Evolutionary conservation across 2,113 vertebrate species (phyloP).

Genomic region (Proteles cristata): DNA sequence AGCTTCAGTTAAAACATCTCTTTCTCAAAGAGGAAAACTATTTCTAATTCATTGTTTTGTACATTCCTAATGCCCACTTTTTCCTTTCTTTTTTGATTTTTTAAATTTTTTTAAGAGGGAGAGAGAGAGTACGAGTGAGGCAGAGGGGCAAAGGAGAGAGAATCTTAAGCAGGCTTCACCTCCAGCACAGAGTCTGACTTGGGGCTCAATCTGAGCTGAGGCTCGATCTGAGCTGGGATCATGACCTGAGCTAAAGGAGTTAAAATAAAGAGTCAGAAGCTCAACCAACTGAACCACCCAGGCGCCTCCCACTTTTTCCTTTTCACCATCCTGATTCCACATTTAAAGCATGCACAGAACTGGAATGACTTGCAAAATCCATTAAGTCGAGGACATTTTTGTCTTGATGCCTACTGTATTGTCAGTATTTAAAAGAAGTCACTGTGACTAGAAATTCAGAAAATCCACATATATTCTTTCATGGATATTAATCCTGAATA

Average conservation of each 20-base stretch:
- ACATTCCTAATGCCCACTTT: neutral
- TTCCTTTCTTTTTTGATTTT: neutral
- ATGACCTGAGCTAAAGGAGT: too few species aligned
- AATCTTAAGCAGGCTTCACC: too few species aligned
- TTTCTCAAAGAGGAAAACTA: constrained; percentile 8
- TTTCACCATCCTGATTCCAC: neutral
- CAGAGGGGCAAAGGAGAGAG: too few species aligned
- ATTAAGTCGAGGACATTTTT: neutral
- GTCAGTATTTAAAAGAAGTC: neutral
- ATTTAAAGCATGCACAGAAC: neutral
- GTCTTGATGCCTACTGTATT: neutral
- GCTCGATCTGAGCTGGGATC: too few species aligned
- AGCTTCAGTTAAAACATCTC: neutral
- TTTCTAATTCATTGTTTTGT: neutral
- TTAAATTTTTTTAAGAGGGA: too few species aligned
- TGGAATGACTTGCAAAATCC: neutral
- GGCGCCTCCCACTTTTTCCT: neutral
- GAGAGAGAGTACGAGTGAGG: too few species aligned
- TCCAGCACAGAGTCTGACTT: too few species aligned
- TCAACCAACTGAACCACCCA: too few species aligned
- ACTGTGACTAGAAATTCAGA: constrained; percentile 24
- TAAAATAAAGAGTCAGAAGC: too few species aligned
- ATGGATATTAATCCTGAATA: neutral
- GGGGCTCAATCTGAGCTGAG: too few species aligned
- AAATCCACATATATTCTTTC: constrained; percentile 40